Base-by-base conservation (phyloP, 64 coral and sea anemone genomes). In the Actinia tenebrosa region DNA sequence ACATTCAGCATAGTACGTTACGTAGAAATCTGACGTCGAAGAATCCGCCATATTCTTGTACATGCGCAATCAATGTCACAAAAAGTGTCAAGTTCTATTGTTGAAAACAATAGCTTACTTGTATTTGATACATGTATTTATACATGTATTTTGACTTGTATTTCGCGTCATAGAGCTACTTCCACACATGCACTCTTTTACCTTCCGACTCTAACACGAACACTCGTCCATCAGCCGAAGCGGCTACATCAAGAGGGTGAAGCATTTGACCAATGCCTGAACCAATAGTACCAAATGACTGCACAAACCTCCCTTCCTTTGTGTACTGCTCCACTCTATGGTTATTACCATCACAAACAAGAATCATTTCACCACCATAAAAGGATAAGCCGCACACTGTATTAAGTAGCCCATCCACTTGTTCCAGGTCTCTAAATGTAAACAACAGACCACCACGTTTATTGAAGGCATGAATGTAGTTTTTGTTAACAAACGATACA, bases 241-340 rank as follows among this genome's bases (percentile, higher is more conserved):
- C 63, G 1, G 16, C 63, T 16, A 66, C 16, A 66, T 66, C 63
- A 66, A 66, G 4, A 66, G 63, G 63, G 20, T n/a, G 19, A 2
- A 19, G 16, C 63, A 66, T 66, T 7, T 66, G 63, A 66, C 63
- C 63, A 66, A 66, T 5, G 19, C 19, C 63, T 18, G 63, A 66
- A 20, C 63, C 63, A 66, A 7, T 2, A 19, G 17, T 66, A 22
- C 63, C 63, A 22, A 66, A 66, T 1, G 63, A 66, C 7, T 66
- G 16, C 3, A 66, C 20, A 66, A 66, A 66, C 63, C 20, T 15
- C 2, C 63, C 63, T n/a, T 66, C 19, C 46, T 66, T 66, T 22
- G 63, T 66, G 63, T 92, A 95, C n/a, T 92, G 87, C 66, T 95
- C 89, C n/a, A 95, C 90, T 4, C 94, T 86, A n/a, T 92, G 89